Evolutionary conservation across 2,113 vertebrate genomes (phyloP).

Genomic region (Melanerpes aurifrons): DNA sequence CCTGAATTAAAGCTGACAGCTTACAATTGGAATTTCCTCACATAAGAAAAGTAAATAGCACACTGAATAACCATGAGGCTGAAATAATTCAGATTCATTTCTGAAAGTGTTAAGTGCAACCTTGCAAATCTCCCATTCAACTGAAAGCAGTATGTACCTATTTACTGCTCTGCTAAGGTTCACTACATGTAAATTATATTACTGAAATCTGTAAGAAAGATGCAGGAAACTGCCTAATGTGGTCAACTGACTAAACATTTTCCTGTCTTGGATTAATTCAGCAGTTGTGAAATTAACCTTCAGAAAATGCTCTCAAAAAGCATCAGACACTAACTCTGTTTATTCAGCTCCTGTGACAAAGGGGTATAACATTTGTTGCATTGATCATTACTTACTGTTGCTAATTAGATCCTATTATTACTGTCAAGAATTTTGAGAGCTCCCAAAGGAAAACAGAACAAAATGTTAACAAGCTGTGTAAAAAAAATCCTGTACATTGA

Average conservation of each 20-base stretch:
- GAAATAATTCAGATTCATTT: constrained; percentile 11
- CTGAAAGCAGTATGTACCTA: background rate
- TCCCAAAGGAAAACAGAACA: background rate
- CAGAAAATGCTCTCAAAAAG: background rate
- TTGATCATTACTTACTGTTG: background rate
- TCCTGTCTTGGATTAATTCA: background rate
- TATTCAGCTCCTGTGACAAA: background rate
- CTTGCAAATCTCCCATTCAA: background rate
- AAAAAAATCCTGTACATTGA: background rate
- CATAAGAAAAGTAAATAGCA: background rate
- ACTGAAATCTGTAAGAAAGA: background rate
- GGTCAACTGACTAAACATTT: background rate
- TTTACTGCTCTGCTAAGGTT: background rate
- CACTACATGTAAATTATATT: background rate
- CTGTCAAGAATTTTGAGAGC: background rate
- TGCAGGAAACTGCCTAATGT: background rate
- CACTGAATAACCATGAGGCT: background rate
- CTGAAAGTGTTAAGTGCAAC: background rate
- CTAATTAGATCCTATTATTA: background rate
- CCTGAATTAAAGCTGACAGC: background rate
- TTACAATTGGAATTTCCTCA: background rate
- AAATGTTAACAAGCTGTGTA: background rate
- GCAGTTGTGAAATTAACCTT: background rate
- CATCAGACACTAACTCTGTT: background rate
- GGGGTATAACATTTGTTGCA: background rate